Evolutionary conservation across 2,888 invertebrate genomes (phyloP).

Genomic region (Biston betularia): DNA sequence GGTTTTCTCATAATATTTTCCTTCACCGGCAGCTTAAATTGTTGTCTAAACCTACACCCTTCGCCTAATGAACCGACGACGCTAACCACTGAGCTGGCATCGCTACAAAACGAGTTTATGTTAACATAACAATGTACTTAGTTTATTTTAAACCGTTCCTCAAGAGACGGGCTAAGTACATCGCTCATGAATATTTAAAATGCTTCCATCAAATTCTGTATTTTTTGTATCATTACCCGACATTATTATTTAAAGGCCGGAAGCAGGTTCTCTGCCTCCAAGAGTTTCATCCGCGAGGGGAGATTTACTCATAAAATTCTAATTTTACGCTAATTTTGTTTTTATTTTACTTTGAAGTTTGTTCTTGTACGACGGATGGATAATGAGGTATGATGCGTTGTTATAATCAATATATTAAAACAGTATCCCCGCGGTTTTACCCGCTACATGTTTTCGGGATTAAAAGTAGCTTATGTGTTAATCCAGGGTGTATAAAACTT

Average conservation of each 20-base stretch:
- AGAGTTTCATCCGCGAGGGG: slow-evolving; percentile 36
- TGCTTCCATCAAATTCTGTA: slow-evolving; percentile 45
- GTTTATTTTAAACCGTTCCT: background rate
- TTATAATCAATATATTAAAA: background rate
- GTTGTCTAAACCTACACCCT: too few species aligned
- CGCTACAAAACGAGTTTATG: too few species aligned
- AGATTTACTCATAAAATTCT: slow-evolving; percentile 64
- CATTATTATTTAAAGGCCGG: slow-evolving; percentile 66
- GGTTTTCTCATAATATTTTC: too few species aligned
- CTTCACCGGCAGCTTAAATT: too few species aligned
- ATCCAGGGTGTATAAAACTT: too few species aligned
- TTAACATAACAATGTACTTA: background rate
- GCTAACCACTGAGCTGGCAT: too few species aligned
- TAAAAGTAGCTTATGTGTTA: too few species aligned
- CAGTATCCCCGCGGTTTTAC: too few species aligned
- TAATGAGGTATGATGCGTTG: background rate
- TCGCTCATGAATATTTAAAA: slow-evolving; percentile 44
- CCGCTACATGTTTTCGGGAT: too few species aligned
- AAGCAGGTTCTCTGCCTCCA: slow-evolving; percentile 45
- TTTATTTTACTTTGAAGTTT: slow-evolving; percentile 46
- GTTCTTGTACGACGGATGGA: slow-evolving; percentile 3
- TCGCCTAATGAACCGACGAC: too few species aligned
- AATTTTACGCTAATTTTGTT: slow-evolving; percentile 61
- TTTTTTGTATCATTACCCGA: slow-evolving; percentile 68
- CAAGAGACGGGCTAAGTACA: slow-evolving; percentile 9